Percentiles rank a stretch among this genome's conserved stretches.
Evolutionary conservation across 2,113 vertebrate genomes (phyloP).

Genomic region (Oreochromis niloticus): DNA sequence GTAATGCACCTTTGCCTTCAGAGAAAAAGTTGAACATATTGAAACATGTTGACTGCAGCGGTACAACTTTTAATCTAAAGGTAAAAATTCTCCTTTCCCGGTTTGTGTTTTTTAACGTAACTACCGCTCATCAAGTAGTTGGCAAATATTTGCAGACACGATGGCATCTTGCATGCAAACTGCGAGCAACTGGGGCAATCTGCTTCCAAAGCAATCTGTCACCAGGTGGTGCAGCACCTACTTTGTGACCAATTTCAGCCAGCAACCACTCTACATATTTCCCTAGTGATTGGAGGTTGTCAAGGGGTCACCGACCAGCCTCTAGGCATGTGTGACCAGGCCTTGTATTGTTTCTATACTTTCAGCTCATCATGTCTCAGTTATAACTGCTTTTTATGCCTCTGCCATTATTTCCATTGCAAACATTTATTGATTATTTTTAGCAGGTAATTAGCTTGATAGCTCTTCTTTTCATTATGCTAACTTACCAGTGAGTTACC

Average conservation of each 20-base stretch:
- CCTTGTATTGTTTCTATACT: not conserved
- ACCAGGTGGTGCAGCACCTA: not conserved
- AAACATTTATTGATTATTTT: not conserved
- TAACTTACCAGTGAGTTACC: not conserved
- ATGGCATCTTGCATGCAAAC: not conserved
- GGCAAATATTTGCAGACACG: not conserved
- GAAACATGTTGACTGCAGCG: not conserved
- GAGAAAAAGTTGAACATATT: not conserved
- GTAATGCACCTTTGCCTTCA: not conserved
- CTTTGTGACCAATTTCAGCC: not conserved
- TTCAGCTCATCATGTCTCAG: not conserved
- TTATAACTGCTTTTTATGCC: not conserved
- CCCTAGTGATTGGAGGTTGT: not conserved
- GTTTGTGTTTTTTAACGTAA: not conserved
- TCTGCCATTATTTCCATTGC: not conserved
- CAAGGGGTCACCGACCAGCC: not conserved
- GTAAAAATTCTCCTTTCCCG: not conserved
- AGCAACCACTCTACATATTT: not conserved
- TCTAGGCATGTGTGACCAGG: not conserved
- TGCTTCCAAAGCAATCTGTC: not conserved
- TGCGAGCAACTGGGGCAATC: not conserved
- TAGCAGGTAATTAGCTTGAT: not conserved
- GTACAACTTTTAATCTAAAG: not conserved
- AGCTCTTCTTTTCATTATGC: not conserved
- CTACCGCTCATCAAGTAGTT: not conserved